A percentile compares a stretch with the other conserved stretches of the same genome.
phyloP scores from a whole-genome alignment of 92 coral and sea anemone genomes.

The Porites evermanni region DNA sequence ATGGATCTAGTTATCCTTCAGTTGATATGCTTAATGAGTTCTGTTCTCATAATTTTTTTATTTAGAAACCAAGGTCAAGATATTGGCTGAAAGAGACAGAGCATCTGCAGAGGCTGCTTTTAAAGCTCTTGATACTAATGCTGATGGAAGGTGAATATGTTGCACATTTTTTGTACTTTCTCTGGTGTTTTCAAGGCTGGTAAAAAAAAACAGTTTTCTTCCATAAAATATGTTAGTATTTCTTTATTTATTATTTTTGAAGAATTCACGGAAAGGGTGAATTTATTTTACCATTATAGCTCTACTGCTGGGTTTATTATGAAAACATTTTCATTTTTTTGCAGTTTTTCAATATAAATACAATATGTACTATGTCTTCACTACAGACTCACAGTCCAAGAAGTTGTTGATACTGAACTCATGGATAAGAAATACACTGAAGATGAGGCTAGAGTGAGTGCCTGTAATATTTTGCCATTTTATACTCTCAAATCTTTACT shows the following conservation, averaged over 20 bases:
- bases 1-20: too few relatives aligned
- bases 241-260: too few relatives aligned
- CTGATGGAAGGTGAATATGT: constrained; percentile 72
- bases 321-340: too few relatives aligned
- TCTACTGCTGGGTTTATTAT: too few relatives aligned
- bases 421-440: constrained; percentile 92
- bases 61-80: constrained; percentile 76
- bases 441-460: constrained; percentile 85
- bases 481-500: not conserved
- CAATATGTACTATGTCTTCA: not conserved
- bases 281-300: too few relatives aligned
- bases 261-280: too few relatives aligned
- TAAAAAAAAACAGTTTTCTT: too few relatives aligned
- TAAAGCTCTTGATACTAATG: constrained; percentile 72
- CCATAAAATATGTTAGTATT: too few relatives aligned
- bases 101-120: constrained; percentile 86
- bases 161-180: not conserved
- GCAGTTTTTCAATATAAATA: too few relatives aligned
- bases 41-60: not conserved
- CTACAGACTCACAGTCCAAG: constrained; percentile 78
- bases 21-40: too few relatives aligned
- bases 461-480: not conserved
- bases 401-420: constrained; percentile 68
- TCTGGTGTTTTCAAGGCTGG: too few relatives aligned
- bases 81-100: constrained; percentile 85